These are phyloP conservation scores for Pseudomyrmex flavicornis DNA, from an alignment of 1,140 invertebrate genomes.

Conservation along the genomic window DNA sequence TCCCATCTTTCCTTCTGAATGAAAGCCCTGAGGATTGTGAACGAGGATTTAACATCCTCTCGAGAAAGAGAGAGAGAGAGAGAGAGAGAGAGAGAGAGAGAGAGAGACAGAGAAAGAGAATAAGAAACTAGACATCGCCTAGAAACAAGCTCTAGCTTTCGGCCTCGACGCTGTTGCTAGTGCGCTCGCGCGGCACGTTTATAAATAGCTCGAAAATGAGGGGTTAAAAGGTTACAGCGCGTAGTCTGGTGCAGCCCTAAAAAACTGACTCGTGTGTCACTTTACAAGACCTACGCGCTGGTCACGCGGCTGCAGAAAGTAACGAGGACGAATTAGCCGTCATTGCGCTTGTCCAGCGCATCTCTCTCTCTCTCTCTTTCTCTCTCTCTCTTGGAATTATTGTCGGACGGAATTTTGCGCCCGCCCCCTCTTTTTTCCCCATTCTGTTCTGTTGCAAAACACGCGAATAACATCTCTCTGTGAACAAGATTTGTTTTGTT, in stretches of 20 bases:
- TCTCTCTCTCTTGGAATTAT: neutral
- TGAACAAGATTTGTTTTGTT: too few relatives aligned
- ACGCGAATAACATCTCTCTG: too few relatives aligned
- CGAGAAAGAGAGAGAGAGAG: neutral
- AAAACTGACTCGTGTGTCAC: constrained; percentile 3
- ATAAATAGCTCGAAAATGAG: constrained; percentile 56
- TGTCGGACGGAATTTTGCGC: neutral
- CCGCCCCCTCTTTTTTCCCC: too few relatives aligned
- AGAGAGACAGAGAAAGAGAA: neutral
- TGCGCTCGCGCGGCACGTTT: constrained; percentile 37
- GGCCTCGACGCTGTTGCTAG: constrained; percentile 1
- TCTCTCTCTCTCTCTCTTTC: too few relatives aligned
- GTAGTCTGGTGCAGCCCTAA: constrained; percentile 9
- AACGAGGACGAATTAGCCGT: constrained; percentile 47
- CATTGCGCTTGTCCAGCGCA: constrained; percentile 22
- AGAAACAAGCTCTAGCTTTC: constrained; percentile 45
- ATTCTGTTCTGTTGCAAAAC: too few relatives aligned
- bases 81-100: neutral
- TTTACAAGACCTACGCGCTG: constrained; percentile 31
- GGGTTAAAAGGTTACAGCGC: constrained; percentile 49
- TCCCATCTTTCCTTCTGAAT: too few relatives aligned
- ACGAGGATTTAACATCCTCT: too few relatives aligned
- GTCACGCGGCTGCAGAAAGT: constrained; percentile 32
- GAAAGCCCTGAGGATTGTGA: too few relatives aligned
- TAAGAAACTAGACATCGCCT: constrained; percentile 49